Conservation (phyloP, 2,888 invertebrate species). For the Drosophila niveifrons region DNA sequence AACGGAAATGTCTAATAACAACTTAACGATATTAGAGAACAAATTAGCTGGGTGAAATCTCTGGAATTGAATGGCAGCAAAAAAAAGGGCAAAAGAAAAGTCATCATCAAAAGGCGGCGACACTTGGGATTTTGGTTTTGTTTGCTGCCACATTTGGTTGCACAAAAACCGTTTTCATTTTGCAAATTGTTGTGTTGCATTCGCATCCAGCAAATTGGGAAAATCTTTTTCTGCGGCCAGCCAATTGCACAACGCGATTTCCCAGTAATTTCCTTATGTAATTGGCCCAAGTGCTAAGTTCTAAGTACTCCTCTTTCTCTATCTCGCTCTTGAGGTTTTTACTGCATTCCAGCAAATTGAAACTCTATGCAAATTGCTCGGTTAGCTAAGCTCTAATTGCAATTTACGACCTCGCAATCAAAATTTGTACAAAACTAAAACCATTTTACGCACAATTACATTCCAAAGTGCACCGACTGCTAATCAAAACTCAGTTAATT, state of each 20-base stretch:
- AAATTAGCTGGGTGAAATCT: conserved; percentile 55
- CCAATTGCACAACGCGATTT: conserved; percentile 15
- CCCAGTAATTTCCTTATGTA: conserved; percentile 58
- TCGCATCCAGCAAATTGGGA: conserved; percentile 28
- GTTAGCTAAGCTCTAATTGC: conserved; percentile 55
- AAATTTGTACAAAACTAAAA: conserved; percentile 37
- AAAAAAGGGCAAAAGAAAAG: conserved; percentile 13
- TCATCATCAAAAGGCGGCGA: conserved; percentile 44
- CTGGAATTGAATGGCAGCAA: conserved; percentile 54
- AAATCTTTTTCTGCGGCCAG: conserved; percentile 58
- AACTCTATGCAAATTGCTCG: conserved; percentile 56
- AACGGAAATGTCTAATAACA: conserved; percentile 69
- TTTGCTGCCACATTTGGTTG: conserved; percentile 30
- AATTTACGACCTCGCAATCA: conserved; percentile 48
- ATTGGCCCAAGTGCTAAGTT: conserved; percentile 46
- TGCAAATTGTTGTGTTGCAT: conserved; percentile 71
- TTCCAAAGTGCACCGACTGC: neutral
- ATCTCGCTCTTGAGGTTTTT: too few relatives aligned
- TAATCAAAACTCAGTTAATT: conserved; percentile 10
- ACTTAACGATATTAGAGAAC: conserved; percentile 73
- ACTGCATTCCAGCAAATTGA: conserved; percentile 52
- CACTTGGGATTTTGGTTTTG: conserved; percentile 35
- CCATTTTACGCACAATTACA: conserved; percentile 38
- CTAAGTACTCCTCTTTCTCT: conserved; percentile 28
- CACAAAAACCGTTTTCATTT: conserved; percentile 72